Percentiles rank a stretch among this genome's conserved stretches.
Evolutionary conservation across 2,888 invertebrate species (phyloP).

Genomic region (Bembecia ichneumoniformis): DNA sequence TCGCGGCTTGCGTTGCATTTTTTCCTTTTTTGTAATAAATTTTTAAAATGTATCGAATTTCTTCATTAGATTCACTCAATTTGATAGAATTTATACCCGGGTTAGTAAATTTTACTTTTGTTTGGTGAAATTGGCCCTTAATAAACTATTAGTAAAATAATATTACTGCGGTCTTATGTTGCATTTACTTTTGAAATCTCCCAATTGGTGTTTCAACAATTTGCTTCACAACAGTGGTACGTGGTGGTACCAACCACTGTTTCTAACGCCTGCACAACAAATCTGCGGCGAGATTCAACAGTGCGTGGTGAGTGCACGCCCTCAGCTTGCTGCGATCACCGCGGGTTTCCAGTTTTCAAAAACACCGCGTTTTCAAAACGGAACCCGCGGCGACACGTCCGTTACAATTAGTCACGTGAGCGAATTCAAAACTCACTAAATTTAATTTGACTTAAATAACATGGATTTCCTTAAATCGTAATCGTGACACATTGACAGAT

Average conservation of each 20-base stretch:
- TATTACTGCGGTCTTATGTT: too few relatives aligned
- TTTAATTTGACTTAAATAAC: constrained; percentile 19
- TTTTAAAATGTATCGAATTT: too few relatives aligned
- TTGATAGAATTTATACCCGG: too few relatives aligned
- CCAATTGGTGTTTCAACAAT: constrained; percentile 3
- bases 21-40: too few relatives aligned
- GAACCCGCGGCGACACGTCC: constrained; percentile 37
- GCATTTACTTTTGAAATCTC: too few relatives aligned
- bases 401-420: constrained; percentile 35
- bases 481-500: too few relatives aligned
- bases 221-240: neutral
- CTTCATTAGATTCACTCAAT: too few relatives aligned
- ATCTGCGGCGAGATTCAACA: neutral
- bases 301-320: constrained; percentile 4
- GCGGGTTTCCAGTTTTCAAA: constrained; percentile 9
- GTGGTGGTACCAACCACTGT: neutral
- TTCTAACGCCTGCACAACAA: neutral
- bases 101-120: too few relatives aligned
- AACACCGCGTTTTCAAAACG: constrained; percentile 6
- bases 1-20: too few relatives aligned
- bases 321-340: constrained; percentile 16
- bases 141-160: too few relatives aligned
- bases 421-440: constrained; percentile 24
- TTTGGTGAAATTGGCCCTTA: too few relatives aligned
- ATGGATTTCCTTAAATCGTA: too few relatives aligned